Evolutionary conservation across 2,888 invertebrate species (phyloP).

Genomic region (Andrena hattorfiana): DNA sequence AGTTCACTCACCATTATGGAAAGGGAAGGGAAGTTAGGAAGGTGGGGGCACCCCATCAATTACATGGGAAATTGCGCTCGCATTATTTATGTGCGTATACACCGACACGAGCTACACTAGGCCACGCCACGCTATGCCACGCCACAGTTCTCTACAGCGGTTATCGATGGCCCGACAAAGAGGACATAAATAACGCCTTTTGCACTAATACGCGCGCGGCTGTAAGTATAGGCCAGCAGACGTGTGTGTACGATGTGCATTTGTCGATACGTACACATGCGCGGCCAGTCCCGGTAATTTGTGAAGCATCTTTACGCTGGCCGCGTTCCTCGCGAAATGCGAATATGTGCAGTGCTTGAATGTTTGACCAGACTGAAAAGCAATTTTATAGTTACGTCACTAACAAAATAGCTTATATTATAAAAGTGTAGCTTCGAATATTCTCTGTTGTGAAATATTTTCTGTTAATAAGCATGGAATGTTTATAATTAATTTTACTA

Average conservation of each 20-base stretch:
- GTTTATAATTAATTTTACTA: too few species aligned
- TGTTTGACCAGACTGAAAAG: too few species aligned
- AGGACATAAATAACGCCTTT: slow-evolving; percentile 81
- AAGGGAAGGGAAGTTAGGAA: slow-evolving; percentile 56
- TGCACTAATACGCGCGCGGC: slow-evolving; percentile 56
- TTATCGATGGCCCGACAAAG: slow-evolving; percentile 82
- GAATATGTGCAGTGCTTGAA: not conserved
- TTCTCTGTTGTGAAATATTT: too few species aligned
- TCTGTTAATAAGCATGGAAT: too few species aligned
- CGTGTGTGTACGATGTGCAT: slow-evolving; percentile 2
- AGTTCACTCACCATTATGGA: slow-evolving; percentile 80
- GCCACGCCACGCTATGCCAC: slow-evolving; percentile 66
- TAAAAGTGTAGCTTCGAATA: too few species aligned
- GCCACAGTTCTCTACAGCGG: slow-evolving; percentile 70
- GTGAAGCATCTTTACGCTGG: slow-evolving; percentile 32
- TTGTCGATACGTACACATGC: not conserved
- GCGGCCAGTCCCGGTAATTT: slow-evolving; percentile 10
- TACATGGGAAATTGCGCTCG: slow-evolving; percentile 83
- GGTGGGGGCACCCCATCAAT: slow-evolving; percentile 79
- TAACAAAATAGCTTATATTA: too few species aligned
- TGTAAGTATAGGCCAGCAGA: slow-evolving; percentile 23
- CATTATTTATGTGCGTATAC: slow-evolving; percentile 79
- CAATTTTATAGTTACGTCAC: too few species aligned
- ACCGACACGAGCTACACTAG: slow-evolving; percentile 70
- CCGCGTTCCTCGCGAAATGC: slow-evolving; percentile 5